Evolutionary conservation across 1,140 invertebrate genomes (phyloP), one percentile per base, ranked within the genome.

Genomic region (Lerema accius): DNA sequence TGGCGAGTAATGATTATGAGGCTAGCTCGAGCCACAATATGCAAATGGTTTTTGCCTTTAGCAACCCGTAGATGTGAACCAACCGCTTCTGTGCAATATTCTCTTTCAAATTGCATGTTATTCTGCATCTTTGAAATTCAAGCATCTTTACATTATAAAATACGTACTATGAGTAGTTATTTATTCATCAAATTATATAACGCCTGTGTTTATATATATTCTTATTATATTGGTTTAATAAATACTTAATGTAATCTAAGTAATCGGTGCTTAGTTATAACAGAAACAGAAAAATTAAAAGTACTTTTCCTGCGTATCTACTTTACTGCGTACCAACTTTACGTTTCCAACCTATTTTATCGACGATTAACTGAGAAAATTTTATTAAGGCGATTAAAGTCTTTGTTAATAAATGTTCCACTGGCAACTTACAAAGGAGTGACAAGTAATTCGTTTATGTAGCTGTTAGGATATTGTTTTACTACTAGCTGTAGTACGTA

Each of bases 21-120:
- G 62, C 66, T 69, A 67, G 59, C 66, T 69, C 67, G 65, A 68
- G 72, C 80, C 79, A 77, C 80, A 84, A 82, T 89, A 89, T 87
- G 85, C 80, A 86, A 90, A 88, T 90, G 77, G 80, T 78, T 82
- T 78, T 86, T 76, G 84, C 83, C 85, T 85, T 81, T 76, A 86
- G 76, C 77, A 74, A 73, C 56, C 71, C 68, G 71, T 71, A 73
- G 69, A 67, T 51, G 61, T 61, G 73, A 59, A 76, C 64, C 73
- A 60, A 70, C 53, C 65, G 78, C 76, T 85, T 67, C 75, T 81
- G 81, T 80, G 75, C 72, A 72, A 81, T 80, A 80, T 78, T 69
- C 64, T 69, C 69, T 68, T 69, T 59, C 61, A 68, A 72, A 75
- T 69, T 67, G 63, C 56, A 63, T 65, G 69, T 75, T 71, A 59